phyloP scores from a whole-genome alignment of 2,888 invertebrate genomes.

The Noctua janthina region DNA sequence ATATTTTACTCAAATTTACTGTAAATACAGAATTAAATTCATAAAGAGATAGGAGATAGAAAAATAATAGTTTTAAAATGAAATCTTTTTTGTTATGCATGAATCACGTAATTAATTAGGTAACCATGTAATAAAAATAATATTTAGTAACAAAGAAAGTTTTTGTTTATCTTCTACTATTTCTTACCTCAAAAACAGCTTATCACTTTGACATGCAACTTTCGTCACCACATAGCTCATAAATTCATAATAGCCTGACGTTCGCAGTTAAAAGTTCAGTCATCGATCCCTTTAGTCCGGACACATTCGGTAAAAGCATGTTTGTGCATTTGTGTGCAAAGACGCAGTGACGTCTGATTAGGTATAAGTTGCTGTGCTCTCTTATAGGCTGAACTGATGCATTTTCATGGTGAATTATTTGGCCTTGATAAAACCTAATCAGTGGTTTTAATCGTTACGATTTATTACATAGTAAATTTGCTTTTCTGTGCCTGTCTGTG shows the following conservation, averaged over 20 bases:
- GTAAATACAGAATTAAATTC: not conserved
- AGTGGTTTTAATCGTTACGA: not conserved
- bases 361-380: not conserved
- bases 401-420: not conserved
- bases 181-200: conserved; percentile 22
- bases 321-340: not conserved
- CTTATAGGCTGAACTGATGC: not conserved
- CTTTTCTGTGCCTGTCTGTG: not conserved
- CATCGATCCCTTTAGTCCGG: conserved; percentile 34
- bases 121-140: not conserved
- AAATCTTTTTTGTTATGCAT: not conserved
- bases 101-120: conserved; percentile 1
- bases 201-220: conserved; percentile 24
- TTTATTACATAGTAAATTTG: not conserved
- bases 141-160: not conserved
- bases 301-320: conserved; percentile 5
- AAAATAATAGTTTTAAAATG: not conserved
- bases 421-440: not conserved
- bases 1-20: not conserved
- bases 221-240: not conserved
- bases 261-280: conserved; percentile 15
- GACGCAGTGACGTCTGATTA: not conserved
- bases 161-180: conserved; percentile 22
- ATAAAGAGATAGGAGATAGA: not conserved
- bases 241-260: not conserved